Conservation (phyloP, 2,888 invertebrate genomes). For the Poecilobothrus nobilitatus region DNA sequence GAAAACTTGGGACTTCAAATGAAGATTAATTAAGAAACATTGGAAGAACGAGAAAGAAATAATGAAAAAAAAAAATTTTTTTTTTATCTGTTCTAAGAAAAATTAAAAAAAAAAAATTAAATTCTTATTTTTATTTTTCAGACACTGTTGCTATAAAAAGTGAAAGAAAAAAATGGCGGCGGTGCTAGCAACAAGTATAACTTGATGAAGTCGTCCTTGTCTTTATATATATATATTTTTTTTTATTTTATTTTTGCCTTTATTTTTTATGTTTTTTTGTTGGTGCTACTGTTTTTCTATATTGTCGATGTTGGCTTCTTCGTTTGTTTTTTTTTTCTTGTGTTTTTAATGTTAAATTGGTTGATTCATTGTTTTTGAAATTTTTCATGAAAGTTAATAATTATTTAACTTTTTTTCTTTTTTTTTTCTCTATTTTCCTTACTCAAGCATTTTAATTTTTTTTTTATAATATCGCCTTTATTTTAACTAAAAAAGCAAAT, state of each 20-base stretch:
- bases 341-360: neutral
- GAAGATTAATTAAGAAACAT: neutral
- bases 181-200: neutral
- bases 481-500: no score
- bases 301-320: no score
- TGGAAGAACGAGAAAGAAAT: neutral
- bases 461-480: no score
- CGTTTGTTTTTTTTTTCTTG: neutral
- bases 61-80: neutral
- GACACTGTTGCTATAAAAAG: no score
- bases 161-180: neutral
- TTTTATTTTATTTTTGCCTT: no score
- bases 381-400: conserved; percentile 8
- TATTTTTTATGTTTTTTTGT: no score
- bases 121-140: no score
- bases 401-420: neutral
- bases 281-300: no score
- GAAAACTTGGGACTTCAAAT: neutral
- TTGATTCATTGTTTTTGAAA: conserved; percentile 11
- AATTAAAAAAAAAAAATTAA: no score
- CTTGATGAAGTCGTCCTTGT: neutral
- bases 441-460: no score
- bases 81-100: neutral
- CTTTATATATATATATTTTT: no score
- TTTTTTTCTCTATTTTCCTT: no score